Base-by-base conservation (phyloP, 2,888 invertebrate species). In the Steromphala cineraria region DNA sequence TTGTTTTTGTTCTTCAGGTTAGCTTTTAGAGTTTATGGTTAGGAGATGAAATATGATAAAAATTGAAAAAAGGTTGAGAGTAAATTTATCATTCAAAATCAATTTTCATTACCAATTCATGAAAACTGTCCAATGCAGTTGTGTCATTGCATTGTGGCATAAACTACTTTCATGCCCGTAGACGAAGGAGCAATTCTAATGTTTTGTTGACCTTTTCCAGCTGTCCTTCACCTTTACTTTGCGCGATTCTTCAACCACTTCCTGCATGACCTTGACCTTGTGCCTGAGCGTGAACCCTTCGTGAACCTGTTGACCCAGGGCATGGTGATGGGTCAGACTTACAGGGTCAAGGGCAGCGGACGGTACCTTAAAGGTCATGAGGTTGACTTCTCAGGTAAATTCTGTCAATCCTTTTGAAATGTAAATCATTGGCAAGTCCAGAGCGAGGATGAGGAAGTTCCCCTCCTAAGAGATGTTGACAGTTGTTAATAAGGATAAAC, bases 221-320 rank as follows among this genome's bases (percentile, higher is more conserved):
- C 98, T 53, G 96, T 97, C 13, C 94, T 99, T 75, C 99, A 99
- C 95, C 95, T 99, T 87, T 99, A 98, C 92, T 99, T 98, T 94
- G 98, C 99, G 2, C 95, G 99, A 71, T 99, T 99, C 94, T 87
- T 94, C 93, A 96, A 96, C 90, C 97, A 99, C 92, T 99, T 99
- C 93, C 94, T 99, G 79, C 95, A 97, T 93, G 96, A 96, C 1
- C 94, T 96, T 84, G 97, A 97, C 0, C 94, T 97, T 89, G 94
- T 97, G 15, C 80, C 83, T 4, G 95, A 95, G 81, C 94, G 95
- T 82, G 99, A 99, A 93, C 99, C 99, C 5, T 99, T 99, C 93
- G 95, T 95, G 87, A 95, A 96, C 87, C 95, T 99, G 8, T 94
- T 99, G 19, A 97, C 98, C 0, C 98, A 99, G 94, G 99, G 99